These are phyloP conservation scores for Perca flavescens DNA, from an alignment of 2,113 vertebrate species.

Conservation along the genomic window DNA sequence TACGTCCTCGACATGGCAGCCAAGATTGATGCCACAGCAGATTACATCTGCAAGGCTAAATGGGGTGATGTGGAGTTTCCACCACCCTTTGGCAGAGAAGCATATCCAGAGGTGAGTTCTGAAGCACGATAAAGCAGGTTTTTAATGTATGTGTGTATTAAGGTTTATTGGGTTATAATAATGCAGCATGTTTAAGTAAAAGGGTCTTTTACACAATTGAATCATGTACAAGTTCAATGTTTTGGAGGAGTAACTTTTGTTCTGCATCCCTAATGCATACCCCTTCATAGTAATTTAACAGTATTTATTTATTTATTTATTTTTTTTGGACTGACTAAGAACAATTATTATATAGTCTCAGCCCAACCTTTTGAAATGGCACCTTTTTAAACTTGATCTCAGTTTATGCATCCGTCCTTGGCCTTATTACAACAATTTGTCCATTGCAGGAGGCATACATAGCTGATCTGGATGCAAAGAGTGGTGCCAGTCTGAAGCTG, in stretches of 20 bases:
- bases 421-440: neutral
- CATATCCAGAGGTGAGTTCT: conserved; percentile 93
- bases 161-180: neutral
- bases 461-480: conserved; percentile 97
- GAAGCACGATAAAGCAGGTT: neutral
- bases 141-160: neutral
- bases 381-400: neutral
- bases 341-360: neutral
- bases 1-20: conserved; percentile 95
- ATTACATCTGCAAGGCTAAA: conserved; percentile 98
- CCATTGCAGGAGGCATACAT: conserved; percentile 95
- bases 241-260: neutral
- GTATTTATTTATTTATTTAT: too few species aligned
- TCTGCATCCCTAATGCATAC: neutral
- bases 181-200: too few species aligned
- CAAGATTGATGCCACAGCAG: conserved; percentile 95
- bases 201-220: neutral
- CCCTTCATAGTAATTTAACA: neutral
- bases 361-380: neutral
- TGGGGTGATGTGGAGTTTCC: conserved; percentile 98
- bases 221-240: neutral
- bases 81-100: conserved; percentile 97
- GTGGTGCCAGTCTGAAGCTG: conserved; percentile 96
- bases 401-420: neutral
- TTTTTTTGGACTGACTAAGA: too few species aligned